These are phyloP conservation scores for Prunella fulvescens DNA, from an alignment of 2,113 vertebrate genomes.

Conservation along the genomic window DNA sequence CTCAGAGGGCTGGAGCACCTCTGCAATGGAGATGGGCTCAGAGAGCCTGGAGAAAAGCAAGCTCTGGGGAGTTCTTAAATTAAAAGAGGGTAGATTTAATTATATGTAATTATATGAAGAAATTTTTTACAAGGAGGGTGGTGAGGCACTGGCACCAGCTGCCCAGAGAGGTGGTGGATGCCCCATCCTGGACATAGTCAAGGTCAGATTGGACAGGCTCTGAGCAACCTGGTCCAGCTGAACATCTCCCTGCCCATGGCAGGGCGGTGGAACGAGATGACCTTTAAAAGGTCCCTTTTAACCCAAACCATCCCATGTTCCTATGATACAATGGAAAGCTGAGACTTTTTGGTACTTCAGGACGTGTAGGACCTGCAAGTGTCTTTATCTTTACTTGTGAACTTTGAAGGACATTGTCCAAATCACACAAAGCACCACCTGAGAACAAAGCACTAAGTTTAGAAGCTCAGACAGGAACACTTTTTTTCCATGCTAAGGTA, in stretches of 20 bases:
- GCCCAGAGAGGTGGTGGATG: background rate
- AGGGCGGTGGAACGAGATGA: background rate
- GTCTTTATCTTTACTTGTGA: background rate
- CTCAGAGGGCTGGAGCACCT: background rate
- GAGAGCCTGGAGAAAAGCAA: background rate
- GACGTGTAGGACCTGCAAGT: background rate
- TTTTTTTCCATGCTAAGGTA: background rate
- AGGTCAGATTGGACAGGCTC: background rate
- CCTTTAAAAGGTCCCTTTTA: background rate
- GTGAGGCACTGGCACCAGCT: background rate
- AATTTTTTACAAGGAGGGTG: background rate
- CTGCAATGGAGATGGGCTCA: background rate
- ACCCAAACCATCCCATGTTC: background rate
- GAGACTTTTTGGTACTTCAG: background rate
- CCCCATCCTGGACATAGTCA: background rate
- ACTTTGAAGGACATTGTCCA: background rate
- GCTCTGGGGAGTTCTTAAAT: background rate
- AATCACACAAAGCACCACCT: background rate
- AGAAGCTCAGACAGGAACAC: background rate
- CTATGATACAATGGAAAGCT: background rate
- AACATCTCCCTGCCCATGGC: background rate
- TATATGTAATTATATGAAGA: background rate
- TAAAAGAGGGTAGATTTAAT: background rate
- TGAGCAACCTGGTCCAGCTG: background rate
- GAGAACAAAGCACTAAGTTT: background rate